A percentile compares a stretch with the other conserved stretches of the same genome.
phyloP scores from a whole-genome alignment of 2,797 vertebrate genomes.

The Muscicapa striata region DNA sequence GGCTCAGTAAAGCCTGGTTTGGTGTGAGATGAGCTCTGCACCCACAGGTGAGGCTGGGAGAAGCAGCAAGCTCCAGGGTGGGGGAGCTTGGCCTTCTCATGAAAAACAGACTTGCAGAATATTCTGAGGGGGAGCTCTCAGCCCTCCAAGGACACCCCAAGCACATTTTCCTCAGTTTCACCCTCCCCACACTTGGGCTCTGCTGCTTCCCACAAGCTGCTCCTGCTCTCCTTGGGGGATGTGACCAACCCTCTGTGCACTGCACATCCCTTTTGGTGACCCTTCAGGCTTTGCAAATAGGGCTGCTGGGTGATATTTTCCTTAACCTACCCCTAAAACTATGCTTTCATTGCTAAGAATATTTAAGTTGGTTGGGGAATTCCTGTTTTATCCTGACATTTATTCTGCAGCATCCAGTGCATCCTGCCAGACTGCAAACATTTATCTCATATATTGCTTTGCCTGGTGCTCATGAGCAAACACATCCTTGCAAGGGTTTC shows the following conservation, averaged over 20 bases:
- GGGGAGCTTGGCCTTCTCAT: not conserved
- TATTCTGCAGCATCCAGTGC: not conserved
- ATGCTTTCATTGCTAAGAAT: not conserved
- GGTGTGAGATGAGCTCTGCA: not conserved
- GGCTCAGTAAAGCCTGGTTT: not conserved
- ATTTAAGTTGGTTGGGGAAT: not conserved
- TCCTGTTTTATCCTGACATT: not conserved
- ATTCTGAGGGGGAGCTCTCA: not conserved
- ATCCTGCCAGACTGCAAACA: not conserved
- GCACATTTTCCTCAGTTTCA: not conserved
- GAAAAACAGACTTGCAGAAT: not conserved
- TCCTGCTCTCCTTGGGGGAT: accelerated
- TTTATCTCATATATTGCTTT: not conserved
- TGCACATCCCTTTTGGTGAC: accelerated
- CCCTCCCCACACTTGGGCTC: no score
- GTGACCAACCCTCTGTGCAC: not conserved
- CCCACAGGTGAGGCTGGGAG: not conserved
- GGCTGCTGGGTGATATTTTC: not conserved
- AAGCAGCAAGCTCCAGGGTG: not conserved
- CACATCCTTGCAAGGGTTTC: not conserved
- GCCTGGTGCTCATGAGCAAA: not conserved
- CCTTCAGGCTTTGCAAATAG: not conserved
- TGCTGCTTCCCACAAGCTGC: not conserved
- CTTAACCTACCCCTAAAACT: not conserved
- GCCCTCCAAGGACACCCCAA: not conserved